phyloP scores from a whole-genome alignment of 2,888 invertebrate genomes.

The Neoaliturus tenellus region DNA sequence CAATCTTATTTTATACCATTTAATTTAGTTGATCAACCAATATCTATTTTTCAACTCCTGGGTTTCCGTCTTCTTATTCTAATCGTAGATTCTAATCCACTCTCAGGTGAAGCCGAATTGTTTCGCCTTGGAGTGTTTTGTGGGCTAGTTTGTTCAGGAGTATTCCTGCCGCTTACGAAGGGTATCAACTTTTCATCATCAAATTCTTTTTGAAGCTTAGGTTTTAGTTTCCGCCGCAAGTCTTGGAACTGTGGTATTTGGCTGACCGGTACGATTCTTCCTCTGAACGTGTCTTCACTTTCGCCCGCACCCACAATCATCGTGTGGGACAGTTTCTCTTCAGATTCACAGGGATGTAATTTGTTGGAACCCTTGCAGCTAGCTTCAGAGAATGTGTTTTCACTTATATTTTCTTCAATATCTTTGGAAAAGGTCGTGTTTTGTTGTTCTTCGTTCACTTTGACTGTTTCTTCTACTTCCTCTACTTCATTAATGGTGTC shows the following conservation, averaged over 20 bases:
- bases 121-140: background rate
- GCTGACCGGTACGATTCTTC: background rate
- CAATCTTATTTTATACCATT: too few species aligned
- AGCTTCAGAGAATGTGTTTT: background rate
- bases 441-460: background rate
- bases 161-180: background rate
- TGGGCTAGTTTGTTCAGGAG: background rate
- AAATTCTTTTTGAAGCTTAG: background rate
- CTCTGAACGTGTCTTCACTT: background rate
- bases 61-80: background rate
- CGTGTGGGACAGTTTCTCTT: background rate
- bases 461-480: background rate
- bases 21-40: too few species aligned
- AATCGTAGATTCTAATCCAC: background rate
- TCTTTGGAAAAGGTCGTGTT: background rate
- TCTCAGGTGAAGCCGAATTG: background rate
- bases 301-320: background rate
- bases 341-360: background rate
- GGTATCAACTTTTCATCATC: background rate
- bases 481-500: background rate
- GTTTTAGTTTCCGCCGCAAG: background rate
- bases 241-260: conserved; percentile 1
- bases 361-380: too few species aligned
- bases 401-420: background rate
- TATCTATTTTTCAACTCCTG: background rate